Base-by-base conservation (phyloP, 2,888 invertebrate genomes). In the Pristionchus maxplancki region DNA sequence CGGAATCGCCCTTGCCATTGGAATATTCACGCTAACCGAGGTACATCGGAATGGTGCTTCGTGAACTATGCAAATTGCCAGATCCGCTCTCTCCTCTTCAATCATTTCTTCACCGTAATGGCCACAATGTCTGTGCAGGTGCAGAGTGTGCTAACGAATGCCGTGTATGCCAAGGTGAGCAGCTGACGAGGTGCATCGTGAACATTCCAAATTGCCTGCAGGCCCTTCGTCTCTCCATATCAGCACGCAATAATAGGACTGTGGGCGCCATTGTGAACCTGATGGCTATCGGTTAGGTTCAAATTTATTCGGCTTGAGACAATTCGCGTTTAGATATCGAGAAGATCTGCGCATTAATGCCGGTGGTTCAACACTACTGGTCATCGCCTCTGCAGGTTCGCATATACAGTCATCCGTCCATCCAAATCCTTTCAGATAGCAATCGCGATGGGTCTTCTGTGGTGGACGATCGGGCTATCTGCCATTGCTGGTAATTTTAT, bases 211-310 rank as follows among this genome's bases (percentile, higher is more conserved):
- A 78, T 44, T 31, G 17, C 37, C 3, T 85, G 8, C 64, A 95
- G 95, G 94, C 95, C 50, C 93, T 96, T 28, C 93, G 92, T 83
- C 91, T 96, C 85, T 95, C 95, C 20, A 95, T 94, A 89, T 90
- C 95, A 11, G 95, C 96, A 1, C 93, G 95, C 37, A 94, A 94
- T 11, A 95, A 95, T 31, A 88, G 92, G 34, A 96, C 96, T 1
- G 95, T 95, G 8, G 96, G 96, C 3, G 96, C 96, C 92, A 95
- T 96, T 82, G 95, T 96, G 5, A 96, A 96, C 92, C 92, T 96
- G 89, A 96, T 96, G 95, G 95, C 95, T 17, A 95, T 95, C 3
- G 85, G 48, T 95, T 9, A 95, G 89, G 62, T 15, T 6, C 28
- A 28, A n/a, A 62, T 62, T 4, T 3, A n/a, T 3, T 28, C 28